These are phyloP conservation scores for Serilophus lunatus DNA, from an alignment of 2,113 vertebrate genomes.

Conservation along the genomic window DNA sequence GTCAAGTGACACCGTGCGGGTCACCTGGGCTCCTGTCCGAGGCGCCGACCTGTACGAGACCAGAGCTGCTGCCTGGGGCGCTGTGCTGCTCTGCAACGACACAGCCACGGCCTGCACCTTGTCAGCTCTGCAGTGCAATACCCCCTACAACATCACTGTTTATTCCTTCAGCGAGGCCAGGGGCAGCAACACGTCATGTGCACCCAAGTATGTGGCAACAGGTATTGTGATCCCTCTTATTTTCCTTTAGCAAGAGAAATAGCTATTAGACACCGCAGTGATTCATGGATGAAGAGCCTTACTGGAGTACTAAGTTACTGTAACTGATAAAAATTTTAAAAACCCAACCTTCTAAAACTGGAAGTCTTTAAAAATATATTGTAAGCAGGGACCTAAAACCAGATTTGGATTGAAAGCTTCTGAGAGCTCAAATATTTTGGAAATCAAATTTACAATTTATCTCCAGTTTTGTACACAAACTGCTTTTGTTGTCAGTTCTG, in stretches of 20 bases:
- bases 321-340: not conserved
- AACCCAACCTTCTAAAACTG: not conserved
- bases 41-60: conserved; percentile 88
- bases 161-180: conserved; percentile 82
- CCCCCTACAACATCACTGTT: conserved; percentile 79
- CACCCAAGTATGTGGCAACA: conserved; percentile 71
- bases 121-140: conserved; percentile 82
- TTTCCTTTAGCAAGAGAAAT: not conserved
- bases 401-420: not conserved
- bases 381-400: not conserved
- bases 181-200: conserved; percentile 80
- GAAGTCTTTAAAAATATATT: not conserved
- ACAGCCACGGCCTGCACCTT: conserved; percentile 80
- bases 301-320: not conserved
- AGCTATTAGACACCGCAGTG: too few relatives aligned
- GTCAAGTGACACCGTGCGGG: conserved; percentile 82
- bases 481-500: not conserved
- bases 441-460: not conserved
- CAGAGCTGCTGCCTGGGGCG: conserved; percentile 63
- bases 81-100: conserved; percentile 77
- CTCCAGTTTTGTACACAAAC: not conserved
- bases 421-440: not conserved
- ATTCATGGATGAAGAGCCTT: not conserved
- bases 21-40: conserved; percentile 82
- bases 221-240: conserved; percentile 40